These are phyloP conservation scores for Heliornis fulica DNA, from an alignment of 2,113 vertebrate genomes.

Conservation along the genomic window DNA sequence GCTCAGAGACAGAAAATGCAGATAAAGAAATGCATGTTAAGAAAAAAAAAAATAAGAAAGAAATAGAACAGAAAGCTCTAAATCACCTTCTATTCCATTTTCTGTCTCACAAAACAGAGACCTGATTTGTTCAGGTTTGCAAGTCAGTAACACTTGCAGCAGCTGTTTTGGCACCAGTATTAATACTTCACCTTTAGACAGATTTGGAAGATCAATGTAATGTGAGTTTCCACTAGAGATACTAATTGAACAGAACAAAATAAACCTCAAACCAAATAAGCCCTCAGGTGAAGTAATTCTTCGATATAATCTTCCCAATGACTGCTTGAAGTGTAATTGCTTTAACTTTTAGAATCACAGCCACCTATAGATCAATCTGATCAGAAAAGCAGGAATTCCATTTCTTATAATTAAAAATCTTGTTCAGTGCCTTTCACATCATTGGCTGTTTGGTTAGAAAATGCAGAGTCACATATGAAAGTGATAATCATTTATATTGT, in stretches of 20 bases:
- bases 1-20: background rate
- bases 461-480: constrained; percentile 17
- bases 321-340: constrained; percentile 16
- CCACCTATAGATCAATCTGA: background rate
- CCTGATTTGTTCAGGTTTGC: background rate
- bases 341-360: constrained; percentile 37
- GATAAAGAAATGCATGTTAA: background rate
- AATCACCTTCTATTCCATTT: background rate
- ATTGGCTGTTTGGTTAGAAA: constrained; percentile 10
- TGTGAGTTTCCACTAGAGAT: background rate
- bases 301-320: background rate
- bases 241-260: background rate
- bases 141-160: background rate
- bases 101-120: background rate
- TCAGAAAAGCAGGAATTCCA: background rate
- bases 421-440: constrained; percentile 13
- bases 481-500: background rate
- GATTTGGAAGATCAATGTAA: background rate
- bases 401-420: constrained; percentile 49
- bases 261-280: background rate
- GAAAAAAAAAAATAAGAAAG: background rate
- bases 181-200: background rate
- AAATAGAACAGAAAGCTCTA: background rate
- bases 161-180: background rate
- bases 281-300: background rate